Base-by-base conservation (phyloP, 2,113 vertebrate species). In the Fregata magnificens region DNA sequence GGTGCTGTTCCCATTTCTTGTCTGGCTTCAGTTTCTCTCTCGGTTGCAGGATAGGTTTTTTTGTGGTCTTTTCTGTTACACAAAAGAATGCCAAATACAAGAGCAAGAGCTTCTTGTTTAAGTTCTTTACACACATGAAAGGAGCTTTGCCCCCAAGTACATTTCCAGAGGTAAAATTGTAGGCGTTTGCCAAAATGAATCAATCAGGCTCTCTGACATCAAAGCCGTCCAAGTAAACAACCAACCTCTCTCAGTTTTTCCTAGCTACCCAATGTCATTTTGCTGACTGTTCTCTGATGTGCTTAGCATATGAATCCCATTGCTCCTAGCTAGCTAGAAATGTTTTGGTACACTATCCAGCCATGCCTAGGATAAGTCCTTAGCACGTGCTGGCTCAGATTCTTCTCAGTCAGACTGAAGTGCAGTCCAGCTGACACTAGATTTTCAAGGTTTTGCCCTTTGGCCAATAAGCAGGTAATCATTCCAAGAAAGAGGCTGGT, bases 371-470 rank as follows among this genome's bases (percentile, higher is more conserved):
- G 20, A 78, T 44, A 81, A 90, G 36, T 42, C 44, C 34, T 59
- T 34, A 72, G 21, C 49, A 62, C 7, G 12, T 93, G 70, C 56
- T 71, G 90, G 62, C 62, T 88, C 76, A 94, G 87, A 76, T 92
- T 11, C 79, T 78, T 67, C 59, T 77, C 45, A 62, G 32, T 5
- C 38, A 73, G 49, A 53, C 2, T 85, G 74, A 90, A 82, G 45
- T 40, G 61, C 72, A 77, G 66, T 20, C 6, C 61, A 44, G 53
- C 6, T 86, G 44, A 26, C n/a, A 55, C 13, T 36, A 63, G 31
- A 40, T 62, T 79, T 73, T 76, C 87, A 92, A 92, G 67, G 80
- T 80, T 95, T 74, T 93, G 87, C 76, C 90, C 91, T 96, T 92
- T 89, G 76, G 38, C 29, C 88, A 76, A 63, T 29, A 74, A 62